phyloP scores from a whole-genome alignment of 2,797 vertebrate genomes.

The Potorous gilbertii region DNA sequence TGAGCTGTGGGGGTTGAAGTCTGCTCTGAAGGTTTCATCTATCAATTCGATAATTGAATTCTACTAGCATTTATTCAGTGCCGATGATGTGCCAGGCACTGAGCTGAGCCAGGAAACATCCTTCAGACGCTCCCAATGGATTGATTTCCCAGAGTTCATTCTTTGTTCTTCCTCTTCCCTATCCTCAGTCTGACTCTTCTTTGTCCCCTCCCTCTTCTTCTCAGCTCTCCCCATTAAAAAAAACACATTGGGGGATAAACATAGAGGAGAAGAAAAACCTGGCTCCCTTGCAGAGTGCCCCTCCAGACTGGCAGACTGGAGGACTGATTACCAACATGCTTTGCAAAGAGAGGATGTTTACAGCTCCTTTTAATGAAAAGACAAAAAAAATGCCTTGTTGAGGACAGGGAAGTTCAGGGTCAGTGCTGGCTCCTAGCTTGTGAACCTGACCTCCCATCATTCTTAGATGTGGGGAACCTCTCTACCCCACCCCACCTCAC shows the following conservation, averaged over 20 bases:
- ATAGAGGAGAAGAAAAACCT: conserved; percentile 45
- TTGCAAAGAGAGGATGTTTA: neutral
- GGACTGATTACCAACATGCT: conserved; percentile 25
- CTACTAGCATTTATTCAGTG: neutral
- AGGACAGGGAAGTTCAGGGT: conserved; percentile 35
- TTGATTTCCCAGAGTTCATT: neutral
- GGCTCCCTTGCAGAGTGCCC: neutral
- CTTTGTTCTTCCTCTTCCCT: neutral
- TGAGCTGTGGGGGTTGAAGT: neutral
- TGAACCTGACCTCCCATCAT: conserved; percentile 48
- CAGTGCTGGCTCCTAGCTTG: neutral
- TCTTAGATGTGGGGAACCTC: neutral
- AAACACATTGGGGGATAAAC: conserved; percentile 6
- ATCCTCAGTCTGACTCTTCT: neutral
- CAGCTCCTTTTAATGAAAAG: conserved; percentile 25
- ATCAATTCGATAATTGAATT: neutral
- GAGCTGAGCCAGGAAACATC: conserved; percentile 5
- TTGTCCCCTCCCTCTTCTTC: neutral
- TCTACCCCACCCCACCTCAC: neutral
- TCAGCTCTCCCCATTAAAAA: neutral
- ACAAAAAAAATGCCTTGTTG: conserved; percentile 47
- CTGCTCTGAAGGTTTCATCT: neutral
- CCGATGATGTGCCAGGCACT: neutral
- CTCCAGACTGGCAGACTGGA: conserved; percentile 23
- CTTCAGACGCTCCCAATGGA: neutral